Base-by-base conservation (phyloP, 2,113 vertebrate species). In the Meleagris gallopavo region DNA sequence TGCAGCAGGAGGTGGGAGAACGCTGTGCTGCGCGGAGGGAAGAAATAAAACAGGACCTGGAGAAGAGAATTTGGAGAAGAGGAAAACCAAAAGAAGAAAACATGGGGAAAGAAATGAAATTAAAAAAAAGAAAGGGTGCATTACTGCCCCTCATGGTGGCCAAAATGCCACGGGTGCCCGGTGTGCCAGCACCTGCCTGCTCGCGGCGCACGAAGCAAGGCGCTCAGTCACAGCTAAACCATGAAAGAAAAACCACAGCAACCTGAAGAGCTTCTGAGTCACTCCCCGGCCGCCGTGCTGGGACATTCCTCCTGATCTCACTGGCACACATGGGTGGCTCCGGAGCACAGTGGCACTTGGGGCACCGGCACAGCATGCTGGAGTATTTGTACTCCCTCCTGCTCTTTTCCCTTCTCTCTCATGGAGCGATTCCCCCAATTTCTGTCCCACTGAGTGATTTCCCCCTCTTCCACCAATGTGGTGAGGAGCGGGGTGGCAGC, bases 181-280 rank as follows among this genome's bases (percentile, higher is more conserved):
- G 94, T 88, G 67, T 67, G 92, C 57, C 27, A 79, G 97, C 98
- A 97, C 97, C 98, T 98, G 96, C 97, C 96, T 96, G 97, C 97
- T 97, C 92, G 70, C 89, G 64, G 95, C 97, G 90, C 89, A 76
- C 97, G 94, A 97, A 98, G 89, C 98, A 97, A 98, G 95, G 94
- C 76, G 86, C 95, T 90, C 97, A 97, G 97, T 98, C 97, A 98
- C 97, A 96, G 97, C 93, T 97, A 98, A 98, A 98, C 98, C 98
- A 98, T 98, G 97, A 98, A 97, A 97, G 97, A 96, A 98, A 97
- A 98, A 98, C 98, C 98, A 93, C 98, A 98, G 97, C 96, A 96
- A 97, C 97, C 98, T 97, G 95, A 81, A 97, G 98, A 83, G 36
- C 96, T 91, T 98, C 96, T 98, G 98, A 98, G 96, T 98, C 98